Base-by-base conservation (phyloP, 1,140 invertebrate species). In the Delia radicum region DNA sequence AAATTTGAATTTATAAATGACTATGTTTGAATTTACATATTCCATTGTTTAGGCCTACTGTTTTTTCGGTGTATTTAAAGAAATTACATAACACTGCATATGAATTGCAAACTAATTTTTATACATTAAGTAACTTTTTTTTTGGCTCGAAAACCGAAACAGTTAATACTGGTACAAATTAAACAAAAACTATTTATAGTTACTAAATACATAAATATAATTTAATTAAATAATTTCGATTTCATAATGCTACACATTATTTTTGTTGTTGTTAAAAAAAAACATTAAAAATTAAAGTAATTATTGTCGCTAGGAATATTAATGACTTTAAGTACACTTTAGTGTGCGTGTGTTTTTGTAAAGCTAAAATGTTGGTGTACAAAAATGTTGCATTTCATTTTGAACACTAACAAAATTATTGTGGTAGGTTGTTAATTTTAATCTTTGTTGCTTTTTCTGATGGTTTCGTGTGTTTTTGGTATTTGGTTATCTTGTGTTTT, bases 371-470 rank as follows among this genome's bases (percentile, higher is more conserved):
- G 37, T 15, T 15, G 31, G 31, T 33, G 10, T 33, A 4, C 1
- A 15, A 42, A 15, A 42, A 42, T 42, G 12, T 3, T 15, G 10
- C n/a, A 42, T 42, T 42, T 42, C 6, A 42, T 42, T 42, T 42
- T 15, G 12, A 42, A 42, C 31, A 33, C 37, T 42, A 69, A 69
- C 21, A 69, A 69, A 69, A 10, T 3, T 18, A 33, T 69, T 69
- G 65, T 33, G n/a, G 65, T 69, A 69, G 65, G 65, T 69, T 69
- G 65, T 33, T 69, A 69, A 65, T 55, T 7, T 55, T 55, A 13
- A 33, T 5, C 10, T 33, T 42, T 42, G 1, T 42, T n/a, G n/a
- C n/a, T n/a, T n/a, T n/a, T n/a, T n/a, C n/a, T n/a, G n/a, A n/a
- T n/a, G n/a, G n/a, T 42, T 8, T 42, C 37, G 37, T 42, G 7